These are phyloP conservation scores for Otolemur garnettii DNA, from an alignment of 2,113 vertebrate genomes.

Conservation along the genomic window DNA sequence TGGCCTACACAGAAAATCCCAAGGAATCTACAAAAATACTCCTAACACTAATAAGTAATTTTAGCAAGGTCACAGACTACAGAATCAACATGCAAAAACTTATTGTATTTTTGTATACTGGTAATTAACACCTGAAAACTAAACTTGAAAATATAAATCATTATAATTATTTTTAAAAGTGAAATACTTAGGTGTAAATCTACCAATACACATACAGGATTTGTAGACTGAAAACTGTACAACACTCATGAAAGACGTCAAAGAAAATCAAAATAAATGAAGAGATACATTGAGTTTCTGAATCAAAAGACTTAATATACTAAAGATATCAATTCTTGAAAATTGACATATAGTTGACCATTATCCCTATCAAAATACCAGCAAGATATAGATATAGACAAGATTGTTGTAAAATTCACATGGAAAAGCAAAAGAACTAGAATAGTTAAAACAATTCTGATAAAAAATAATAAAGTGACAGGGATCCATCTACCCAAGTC, in stretches of 20 bases:
- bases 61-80: neutral
- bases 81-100: slow-evolving; percentile 8
- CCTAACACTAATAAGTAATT: neutral
- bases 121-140: neutral
- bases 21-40: neutral
- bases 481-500: neutral
- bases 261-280: slow-evolving; percentile 34
- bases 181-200: neutral
- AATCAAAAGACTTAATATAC: neutral
- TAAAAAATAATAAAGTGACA: neutral
- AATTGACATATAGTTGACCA: neutral
- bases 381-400: neutral
- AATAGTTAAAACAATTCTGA: neutral
- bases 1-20: neutral
- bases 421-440: neutral
- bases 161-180: neutral
- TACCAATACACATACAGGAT: neutral
- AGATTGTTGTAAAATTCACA: neutral
- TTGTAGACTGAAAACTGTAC: neutral
- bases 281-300: neutral
- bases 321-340: neutral
- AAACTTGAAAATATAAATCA: slow-evolving; percentile 22
- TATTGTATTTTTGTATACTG: neutral
- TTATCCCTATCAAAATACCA: neutral
- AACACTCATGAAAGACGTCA: neutral